Evolutionary conservation across 2,888 invertebrate genomes (phyloP), one percentile per base, ranked within the genome.

Genomic region (Plebejus anna): DNA sequence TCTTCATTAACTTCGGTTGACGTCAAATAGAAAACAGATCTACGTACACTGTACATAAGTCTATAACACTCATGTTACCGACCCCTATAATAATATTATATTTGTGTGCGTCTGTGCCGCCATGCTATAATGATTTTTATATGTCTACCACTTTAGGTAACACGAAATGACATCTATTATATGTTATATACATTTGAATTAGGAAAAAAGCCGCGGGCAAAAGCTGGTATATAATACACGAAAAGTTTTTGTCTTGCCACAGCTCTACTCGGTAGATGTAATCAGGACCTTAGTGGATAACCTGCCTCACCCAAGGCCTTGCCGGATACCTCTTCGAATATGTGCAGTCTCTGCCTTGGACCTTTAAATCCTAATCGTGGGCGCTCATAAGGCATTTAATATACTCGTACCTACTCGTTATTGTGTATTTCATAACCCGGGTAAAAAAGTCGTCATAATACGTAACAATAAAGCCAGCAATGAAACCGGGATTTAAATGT

Each of bases 11-110:
- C 28, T 66, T 66, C 16, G 66, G 28, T 13, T 66, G 66, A 66
- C 66, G 66, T 66, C 66, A 36, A 66, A 66, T 66, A 66, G 66
- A 13, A 66, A 66, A 36, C 32, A 66, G 66, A 66, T 61, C 61
- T 61, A 11, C 28, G 61, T 55, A 55, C 55, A 55, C 11, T 47
- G 47, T 42, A 42, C 42, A 42, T 42, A 7, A 42, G 42, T 42
- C 0, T 42, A 42, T 42, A 7, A 42, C 42, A 42, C 42, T 7
- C 7, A 42, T 28, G 22, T 59, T 22, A 59, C 9, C 9, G 59
- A 59, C 22, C 9, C 28, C 57, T 51, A 51, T 51, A 38, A 38
- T 38, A 38, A 38, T 38, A 5, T 38, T 38, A 38, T 5, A 38
- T 22, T 0, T 22, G 22, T 22, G 22, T 22, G 22, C 4, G 36